phyloP scores from a whole-genome alignment of 2,797 vertebrate genomes.

The Acridotheres tristis region DNA sequence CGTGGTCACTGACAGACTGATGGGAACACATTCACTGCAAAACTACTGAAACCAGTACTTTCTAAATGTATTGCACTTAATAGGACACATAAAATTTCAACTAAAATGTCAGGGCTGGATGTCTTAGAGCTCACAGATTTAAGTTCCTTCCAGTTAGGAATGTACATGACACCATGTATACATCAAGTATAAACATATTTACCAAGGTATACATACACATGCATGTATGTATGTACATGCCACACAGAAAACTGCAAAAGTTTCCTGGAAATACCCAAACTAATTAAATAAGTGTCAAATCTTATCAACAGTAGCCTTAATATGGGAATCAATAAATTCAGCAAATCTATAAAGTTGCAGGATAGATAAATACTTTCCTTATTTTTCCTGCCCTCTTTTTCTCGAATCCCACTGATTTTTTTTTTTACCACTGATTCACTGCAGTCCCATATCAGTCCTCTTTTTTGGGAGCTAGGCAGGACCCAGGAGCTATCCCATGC shows the following conservation, averaged over 20 bases:
- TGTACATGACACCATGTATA: not conserved
- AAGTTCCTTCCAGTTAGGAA: not conserved
- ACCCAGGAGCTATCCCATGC: not conserved
- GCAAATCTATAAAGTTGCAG: conserved; percentile 27
- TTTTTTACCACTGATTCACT: not conserved
- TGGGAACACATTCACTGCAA: not conserved
- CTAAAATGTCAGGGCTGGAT: not conserved
- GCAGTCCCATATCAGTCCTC: fast-evolving
- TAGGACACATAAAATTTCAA: not conserved
- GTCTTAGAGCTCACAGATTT: not conserved
- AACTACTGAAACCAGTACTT: not conserved
- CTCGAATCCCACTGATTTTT: not conserved
- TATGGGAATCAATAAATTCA: conserved; percentile 47
- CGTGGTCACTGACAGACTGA: not conserved
- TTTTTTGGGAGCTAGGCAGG: not conserved
- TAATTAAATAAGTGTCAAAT: conserved; percentile 41
- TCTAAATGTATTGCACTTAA: not conserved
- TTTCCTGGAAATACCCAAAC: conserved; percentile 58
- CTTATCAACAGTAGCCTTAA: conserved; percentile 47
- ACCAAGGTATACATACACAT: not conserved
- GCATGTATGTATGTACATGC: not conserved
- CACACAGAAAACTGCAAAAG: conserved; percentile 31
- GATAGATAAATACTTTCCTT: conserved; percentile 18
- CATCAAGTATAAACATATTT: not conserved
- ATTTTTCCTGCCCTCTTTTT: not conserved